Conservation (phyloP, 2,113 vertebrate genomes). For the Cathartes aura region DNA sequence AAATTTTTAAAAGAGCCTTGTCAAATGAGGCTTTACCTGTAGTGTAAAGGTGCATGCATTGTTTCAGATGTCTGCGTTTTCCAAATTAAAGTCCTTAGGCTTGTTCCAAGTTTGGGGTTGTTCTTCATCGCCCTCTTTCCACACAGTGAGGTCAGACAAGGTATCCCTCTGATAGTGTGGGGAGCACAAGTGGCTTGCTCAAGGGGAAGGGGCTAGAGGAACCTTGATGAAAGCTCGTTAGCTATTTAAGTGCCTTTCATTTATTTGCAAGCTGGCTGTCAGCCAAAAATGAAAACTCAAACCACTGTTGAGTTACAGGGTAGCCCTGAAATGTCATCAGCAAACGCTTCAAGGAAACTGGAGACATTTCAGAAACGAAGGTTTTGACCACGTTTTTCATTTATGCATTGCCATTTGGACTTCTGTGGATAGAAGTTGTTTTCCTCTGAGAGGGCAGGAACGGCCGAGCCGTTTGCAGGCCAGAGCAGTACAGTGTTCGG, state of each 20-base stretch:
- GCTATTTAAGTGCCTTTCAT: background rate
- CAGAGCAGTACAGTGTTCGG: rapidly evolving
- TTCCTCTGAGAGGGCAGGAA: background rate
- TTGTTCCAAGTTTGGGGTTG: background rate
- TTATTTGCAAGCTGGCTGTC: background rate
- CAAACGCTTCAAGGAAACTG: background rate
- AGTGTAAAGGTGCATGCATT: rapidly evolving
- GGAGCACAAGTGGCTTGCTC: background rate
- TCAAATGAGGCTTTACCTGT: background rate
- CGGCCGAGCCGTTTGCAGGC: rapidly evolving
- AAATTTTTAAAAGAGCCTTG: background rate
- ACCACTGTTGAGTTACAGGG: rapidly evolving
- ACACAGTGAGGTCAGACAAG: background rate
- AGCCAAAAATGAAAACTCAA: background rate
- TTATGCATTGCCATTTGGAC: background rate
- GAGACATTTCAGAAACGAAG: background rate
- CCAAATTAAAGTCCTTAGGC: background rate
- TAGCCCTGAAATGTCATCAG: background rate
- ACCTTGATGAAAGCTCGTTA: background rate
- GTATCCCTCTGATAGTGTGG: background rate
- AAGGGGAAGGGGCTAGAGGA: background rate
- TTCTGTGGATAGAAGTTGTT: background rate
- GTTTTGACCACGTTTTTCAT: background rate
- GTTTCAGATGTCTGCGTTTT: background rate
- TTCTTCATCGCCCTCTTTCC: background rate